Conservation (phyloP, 1,140 invertebrate species). For the Drosophila kepulauana region DNA sequence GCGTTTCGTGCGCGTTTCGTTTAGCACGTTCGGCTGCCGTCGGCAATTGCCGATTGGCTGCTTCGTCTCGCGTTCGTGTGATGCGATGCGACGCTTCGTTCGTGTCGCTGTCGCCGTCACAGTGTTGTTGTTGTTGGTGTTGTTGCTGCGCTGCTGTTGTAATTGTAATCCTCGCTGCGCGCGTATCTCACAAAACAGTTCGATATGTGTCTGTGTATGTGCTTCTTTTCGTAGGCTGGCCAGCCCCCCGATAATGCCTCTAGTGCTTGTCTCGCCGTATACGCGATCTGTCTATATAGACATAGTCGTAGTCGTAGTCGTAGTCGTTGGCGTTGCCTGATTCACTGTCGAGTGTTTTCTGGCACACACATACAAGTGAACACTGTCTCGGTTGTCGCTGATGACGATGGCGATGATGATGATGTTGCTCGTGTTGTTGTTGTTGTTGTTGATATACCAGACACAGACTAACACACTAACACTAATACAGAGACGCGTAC, state of each 20-base stretch:
- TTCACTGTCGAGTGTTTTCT: conserved; percentile 77
- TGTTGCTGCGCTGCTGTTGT: conserved; percentile 47
- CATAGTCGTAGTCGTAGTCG: conserved; percentile 44
- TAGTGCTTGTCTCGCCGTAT: conserved; percentile 80
- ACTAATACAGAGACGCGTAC: conserved; percentile 22
- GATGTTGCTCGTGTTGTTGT: conserved; percentile 60
- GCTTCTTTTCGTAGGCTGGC: conserved; percentile 12
- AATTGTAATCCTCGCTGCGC: conserved; percentile 77
- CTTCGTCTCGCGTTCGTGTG: conserved; percentile 53
- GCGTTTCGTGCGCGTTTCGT: conserved; percentile 57
- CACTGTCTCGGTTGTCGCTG: conserved; percentile 54
- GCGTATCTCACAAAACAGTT: conserved; percentile 62
- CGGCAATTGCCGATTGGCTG: conserved; percentile 51
- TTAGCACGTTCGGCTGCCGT: conserved; percentile 48
- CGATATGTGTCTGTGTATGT: neutral
- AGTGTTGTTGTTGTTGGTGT: conserved; percentile 14
- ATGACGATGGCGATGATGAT: conserved; percentile 68
- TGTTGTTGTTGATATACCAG: conserved; percentile 81
- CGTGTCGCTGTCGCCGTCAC: conserved; percentile 35
- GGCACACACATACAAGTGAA: conserved; percentile 54
- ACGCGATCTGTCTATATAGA: conserved; percentile 78
- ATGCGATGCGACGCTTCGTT: conserved; percentile 54
- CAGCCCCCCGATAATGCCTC: conserved; percentile 42
- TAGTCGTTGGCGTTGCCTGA: conserved; percentile 61
- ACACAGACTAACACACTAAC: conserved; percentile 57